phyloP scores from a whole-genome alignment of 2,888 invertebrate species.

The Hyposoter didymator region DNA sequence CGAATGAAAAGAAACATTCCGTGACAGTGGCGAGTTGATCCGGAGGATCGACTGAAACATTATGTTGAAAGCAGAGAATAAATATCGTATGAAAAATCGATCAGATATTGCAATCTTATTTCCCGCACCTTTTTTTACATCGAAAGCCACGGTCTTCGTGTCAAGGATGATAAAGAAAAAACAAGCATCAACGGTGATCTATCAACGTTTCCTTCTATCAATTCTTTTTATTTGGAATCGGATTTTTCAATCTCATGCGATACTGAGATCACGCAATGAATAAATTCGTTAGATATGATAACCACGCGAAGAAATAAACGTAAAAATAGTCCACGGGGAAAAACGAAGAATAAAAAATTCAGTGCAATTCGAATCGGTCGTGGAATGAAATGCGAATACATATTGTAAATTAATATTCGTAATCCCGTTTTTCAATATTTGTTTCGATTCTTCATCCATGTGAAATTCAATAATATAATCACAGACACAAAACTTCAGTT shows the following conservation, averaged over 20 bases:
- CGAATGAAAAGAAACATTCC: neutral
- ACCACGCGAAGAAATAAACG: conserved; percentile 15
- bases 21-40: neutral
- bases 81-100: conserved; percentile 20
- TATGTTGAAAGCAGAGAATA: conserved; percentile 1
- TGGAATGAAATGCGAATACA: neutral
- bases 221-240: conserved; percentile 21
- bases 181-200: conserved; percentile 16
- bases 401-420: neutral
- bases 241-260: conserved; percentile 54
- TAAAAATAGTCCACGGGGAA: conserved; percentile 6
- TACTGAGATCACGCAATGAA: conserved; percentile 52
- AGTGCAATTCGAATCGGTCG: neutral
- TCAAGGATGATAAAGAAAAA: conserved; percentile 52
- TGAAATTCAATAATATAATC: neutral
- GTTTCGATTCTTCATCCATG: neutral
- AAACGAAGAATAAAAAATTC: neutral
- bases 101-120: conserved; percentile 39
- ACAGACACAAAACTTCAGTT: neutral
- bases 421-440: neutral
- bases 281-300: conserved; percentile 18
- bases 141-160: conserved; percentile 19
- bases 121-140: conserved; percentile 52
- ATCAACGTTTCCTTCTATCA: conserved; percentile 20
- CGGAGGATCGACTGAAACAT: neutral